Evolutionary conservation across 2,113 vertebrate species (phyloP).

Genomic region (Mastomys coucha): DNA sequence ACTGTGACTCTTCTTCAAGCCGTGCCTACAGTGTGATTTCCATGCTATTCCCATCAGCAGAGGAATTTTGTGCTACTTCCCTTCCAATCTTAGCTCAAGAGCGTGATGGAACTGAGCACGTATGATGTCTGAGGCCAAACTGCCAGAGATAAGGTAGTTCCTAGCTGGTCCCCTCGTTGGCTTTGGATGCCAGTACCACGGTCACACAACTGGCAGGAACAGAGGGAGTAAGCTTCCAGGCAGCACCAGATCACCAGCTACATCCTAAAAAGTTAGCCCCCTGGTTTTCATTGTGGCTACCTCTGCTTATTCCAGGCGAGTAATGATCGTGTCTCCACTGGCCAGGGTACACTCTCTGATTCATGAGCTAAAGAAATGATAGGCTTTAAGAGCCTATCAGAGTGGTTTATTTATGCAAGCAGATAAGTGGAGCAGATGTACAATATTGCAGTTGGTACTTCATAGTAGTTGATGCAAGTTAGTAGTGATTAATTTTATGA

Average conservation of each 20-base stretch:
- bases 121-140: neutral
- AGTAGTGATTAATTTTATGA: neutral
- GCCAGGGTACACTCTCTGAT: neutral
- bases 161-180: neutral
- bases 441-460: neutral
- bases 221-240: neutral
- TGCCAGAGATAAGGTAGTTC: neutral
- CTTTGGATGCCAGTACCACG: neutral
- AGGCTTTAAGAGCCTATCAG: neutral
- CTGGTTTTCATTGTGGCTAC: neutral
- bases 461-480: neutral
- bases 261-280: neutral
- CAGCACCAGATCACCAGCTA: neutral
- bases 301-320: neutral
- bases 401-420: conserved; percentile 13
- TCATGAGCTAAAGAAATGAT: neutral
- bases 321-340: neutral
- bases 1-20: neutral
- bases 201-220: neutral
- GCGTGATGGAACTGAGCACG: neutral
- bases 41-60: neutral
- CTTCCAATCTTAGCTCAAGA: neutral
- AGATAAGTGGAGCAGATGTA: conserved; percentile 13
- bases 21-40: neutral
- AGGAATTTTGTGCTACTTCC: neutral